Evolutionary conservation across 92 coral and sea anemone genomes (phyloP).

Genomic region (Epizoanthus illoricatus): DNA sequence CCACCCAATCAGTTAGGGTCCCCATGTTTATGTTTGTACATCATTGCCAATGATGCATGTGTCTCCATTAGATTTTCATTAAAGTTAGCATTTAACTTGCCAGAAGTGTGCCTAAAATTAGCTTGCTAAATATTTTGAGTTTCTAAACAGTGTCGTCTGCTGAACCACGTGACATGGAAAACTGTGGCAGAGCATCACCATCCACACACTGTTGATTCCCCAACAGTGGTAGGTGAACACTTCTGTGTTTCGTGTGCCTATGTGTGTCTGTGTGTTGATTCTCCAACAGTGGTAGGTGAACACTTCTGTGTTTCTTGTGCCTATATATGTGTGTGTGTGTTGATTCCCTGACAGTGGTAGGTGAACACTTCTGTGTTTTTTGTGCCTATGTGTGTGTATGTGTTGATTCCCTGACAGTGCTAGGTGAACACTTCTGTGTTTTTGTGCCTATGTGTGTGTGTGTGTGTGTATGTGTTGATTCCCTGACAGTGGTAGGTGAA

Average conservation of each 20-base stretch:
- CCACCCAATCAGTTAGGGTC: too few relatives aligned
- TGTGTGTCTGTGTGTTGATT: not conserved
- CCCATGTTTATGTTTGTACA: too few relatives aligned
- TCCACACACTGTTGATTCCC: constrained; percentile 67
- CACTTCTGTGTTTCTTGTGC: not conserved
- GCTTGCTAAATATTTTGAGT: not conserved
- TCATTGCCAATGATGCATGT: too few relatives aligned
- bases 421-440: constrained; percentile 39
- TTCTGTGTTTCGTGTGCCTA: not conserved
- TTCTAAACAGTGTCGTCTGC: constrained; percentile 84
- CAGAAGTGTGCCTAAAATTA: not conserved
- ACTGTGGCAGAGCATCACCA: constrained; percentile 91
- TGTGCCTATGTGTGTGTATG: not conserved
- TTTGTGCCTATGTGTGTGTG: not conserved
- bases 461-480: constrained; percentile 41
- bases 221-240: constrained; percentile 72
- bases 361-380: constrained; percentile 18
- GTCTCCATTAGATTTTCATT: too few relatives aligned
- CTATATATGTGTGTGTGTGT: not conserved
- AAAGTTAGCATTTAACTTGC: too few relatives aligned
- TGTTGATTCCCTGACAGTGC: constrained; percentile 80
- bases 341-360: constrained; percentile 81
- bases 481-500: constrained; percentile 78
- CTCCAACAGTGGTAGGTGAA: too few relatives aligned
- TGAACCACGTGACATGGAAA: constrained; percentile 96